Percentiles rank a stretch among this genome's conserved stretches.
These are phyloP conservation scores for Teleopsis dalmanni DNA, from an alignment of 1,140 invertebrate species.

Conservation along the genomic window DNA sequence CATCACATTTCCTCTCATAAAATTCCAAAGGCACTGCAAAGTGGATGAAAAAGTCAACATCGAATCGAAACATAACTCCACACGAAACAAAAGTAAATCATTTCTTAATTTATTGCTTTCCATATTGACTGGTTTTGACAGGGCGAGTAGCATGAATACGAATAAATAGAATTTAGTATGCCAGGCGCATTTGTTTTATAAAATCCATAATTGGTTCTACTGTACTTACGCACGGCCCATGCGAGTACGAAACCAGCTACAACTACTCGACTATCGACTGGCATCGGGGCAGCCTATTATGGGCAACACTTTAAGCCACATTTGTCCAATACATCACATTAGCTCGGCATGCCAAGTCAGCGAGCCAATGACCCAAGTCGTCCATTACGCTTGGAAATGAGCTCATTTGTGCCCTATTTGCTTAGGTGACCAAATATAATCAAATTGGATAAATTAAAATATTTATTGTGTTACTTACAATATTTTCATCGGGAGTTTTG, in stretches of 20 bases:
- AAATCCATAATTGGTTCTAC: slow-evolving; percentile 44
- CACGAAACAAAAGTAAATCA: slow-evolving; percentile 43
- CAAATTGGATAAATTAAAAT: too few relatives aligned
- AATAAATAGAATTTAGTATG: slow-evolving; percentile 27
- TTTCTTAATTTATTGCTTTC: slow-evolving; percentile 39
- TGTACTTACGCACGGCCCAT: slow-evolving; percentile 36
- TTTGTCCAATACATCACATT: too few relatives aligned
- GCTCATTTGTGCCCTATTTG: too few relatives aligned
- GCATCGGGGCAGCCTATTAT: slow-evolving; percentile 18
- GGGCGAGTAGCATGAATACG: neutral
- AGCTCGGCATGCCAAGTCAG: too few relatives aligned
- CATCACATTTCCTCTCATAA: too few relatives aligned
- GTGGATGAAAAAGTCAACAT: too few relatives aligned
- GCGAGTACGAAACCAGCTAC: neutral
- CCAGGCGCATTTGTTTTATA: slow-evolving; percentile 41
- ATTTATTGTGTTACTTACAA: too few relatives aligned
- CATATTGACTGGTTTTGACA: slow-evolving; percentile 10
- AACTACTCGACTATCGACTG: neutral
- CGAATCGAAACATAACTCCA: slow-evolving; percentile 43
- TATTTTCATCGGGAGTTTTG: too few relatives aligned
- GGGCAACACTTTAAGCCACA: slow-evolving; percentile 42
- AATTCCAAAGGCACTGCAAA: too few relatives aligned
- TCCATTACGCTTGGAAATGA: too few relatives aligned
- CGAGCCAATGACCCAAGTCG: too few relatives aligned
- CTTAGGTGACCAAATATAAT: too few relatives aligned